These are phyloP conservation scores for Philhelius pedissequus DNA, from an alignment of 2,888 invertebrate genomes.

Conservation along the genomic window DNA sequence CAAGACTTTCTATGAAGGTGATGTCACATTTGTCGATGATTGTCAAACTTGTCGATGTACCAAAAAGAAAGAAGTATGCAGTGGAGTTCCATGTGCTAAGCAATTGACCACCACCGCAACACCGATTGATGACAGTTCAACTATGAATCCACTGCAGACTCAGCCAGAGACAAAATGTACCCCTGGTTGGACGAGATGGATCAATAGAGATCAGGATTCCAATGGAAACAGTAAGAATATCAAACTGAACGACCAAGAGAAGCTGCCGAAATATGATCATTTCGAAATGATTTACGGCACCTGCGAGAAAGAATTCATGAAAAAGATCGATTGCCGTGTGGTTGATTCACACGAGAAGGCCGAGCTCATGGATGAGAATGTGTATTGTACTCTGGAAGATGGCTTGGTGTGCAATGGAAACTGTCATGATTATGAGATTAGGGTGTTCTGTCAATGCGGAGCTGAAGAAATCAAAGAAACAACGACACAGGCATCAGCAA, in stretches of 20 bases:
- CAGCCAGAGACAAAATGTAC: slow-evolving; percentile 80
- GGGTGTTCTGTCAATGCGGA: slow-evolving; percentile 85
- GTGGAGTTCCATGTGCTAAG: slow-evolving; percentile 83
- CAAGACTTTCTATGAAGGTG: slow-evolving; percentile 86
- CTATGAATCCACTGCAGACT: slow-evolving; percentile 70
- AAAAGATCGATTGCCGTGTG: slow-evolving; percentile 87
- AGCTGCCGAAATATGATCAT: slow-evolving; percentile 75
- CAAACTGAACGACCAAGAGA: slow-evolving; percentile 75
- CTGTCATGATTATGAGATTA: slow-evolving; percentile 91
- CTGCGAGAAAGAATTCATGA: slow-evolving; percentile 83
- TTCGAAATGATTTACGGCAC: slow-evolving; percentile 79
- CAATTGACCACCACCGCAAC: slow-evolving; percentile 38
- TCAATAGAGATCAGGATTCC: slow-evolving; percentile 80
- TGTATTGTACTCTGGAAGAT: slow-evolving; percentile 86
- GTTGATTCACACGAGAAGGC: slow-evolving; percentile 82
- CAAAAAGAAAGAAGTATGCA: slow-evolving; percentile 84
- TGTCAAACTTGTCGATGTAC: slow-evolving; percentile 91
- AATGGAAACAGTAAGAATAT: slow-evolving; percentile 71
- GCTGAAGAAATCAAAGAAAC: slow-evolving; percentile 24
- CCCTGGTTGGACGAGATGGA: slow-evolving; percentile 90
- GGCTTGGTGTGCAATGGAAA: slow-evolving; percentile 85
- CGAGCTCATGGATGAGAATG: slow-evolving; percentile 86
- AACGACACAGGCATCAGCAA: slow-evolving; percentile 69
- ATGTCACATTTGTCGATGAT: slow-evolving; percentile 85
- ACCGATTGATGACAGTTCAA: slow-evolving; percentile 69